Percentiles rank a stretch among this genome's conserved stretches.
Evolutionary conservation across 2,888 invertebrate genomes (phyloP).

Genomic region (Halocaridina rubra): DNA sequence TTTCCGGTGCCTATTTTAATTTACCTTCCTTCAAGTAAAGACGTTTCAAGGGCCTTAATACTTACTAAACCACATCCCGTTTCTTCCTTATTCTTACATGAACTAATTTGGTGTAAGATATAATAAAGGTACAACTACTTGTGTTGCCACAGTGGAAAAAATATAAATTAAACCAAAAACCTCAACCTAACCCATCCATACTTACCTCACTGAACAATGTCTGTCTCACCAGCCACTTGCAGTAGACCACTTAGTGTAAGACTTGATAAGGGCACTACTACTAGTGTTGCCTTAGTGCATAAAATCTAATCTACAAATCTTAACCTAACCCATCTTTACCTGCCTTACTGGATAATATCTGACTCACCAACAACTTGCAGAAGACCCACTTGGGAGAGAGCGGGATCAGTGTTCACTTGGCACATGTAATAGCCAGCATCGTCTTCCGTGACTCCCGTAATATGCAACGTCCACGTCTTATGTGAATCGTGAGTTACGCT

Average conservation of each 20-base stretch:
- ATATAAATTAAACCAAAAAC: no score
- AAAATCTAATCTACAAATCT: neutral
- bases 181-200: neutral
- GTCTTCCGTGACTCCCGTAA: conserved; percentile 90
- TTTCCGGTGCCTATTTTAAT: no score
- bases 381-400: conserved; percentile 94
- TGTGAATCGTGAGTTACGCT: conserved; percentile 88
- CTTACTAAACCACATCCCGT: no score
- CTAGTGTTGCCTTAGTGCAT: no score
- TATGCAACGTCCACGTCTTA: conserved; percentile 91
- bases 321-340: neutral
- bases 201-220: no score
- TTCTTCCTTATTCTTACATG: no score
- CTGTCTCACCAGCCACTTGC: neutral
- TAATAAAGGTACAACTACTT: no score
- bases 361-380: conserved; percentile 76
- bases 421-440: conserved; percentile 76
- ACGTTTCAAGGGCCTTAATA: no score
- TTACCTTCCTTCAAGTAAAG: no score
- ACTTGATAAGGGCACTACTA: no score
- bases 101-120: no score
- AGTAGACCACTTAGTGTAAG: neutral
- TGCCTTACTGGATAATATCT: neutral
- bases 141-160: neutral
- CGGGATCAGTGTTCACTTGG: conserved; percentile 83